Percentiles rank a stretch among this genome's conserved stretches.
These are phyloP conservation scores for Drosophila mojavensis DNA, from an alignment of 1,140 invertebrate species.

Conservation along the genomic window DNA sequence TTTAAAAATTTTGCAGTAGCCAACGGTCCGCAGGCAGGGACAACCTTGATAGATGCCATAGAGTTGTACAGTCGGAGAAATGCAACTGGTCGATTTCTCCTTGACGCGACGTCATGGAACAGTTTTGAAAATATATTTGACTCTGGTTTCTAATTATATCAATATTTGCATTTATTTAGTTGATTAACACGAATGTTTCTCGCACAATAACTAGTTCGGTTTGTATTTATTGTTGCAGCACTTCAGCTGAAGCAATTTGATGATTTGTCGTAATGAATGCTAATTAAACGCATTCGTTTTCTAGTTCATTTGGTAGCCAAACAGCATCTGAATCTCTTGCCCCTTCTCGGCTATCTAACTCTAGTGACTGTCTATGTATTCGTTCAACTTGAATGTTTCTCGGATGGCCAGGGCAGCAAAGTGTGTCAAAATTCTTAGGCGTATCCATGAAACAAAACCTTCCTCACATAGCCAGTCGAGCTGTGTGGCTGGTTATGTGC, in stretches of 20 bases:
- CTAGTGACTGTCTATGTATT: conserved; percentile 37
- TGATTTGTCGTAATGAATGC: conserved; percentile 83
- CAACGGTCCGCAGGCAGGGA: conserved; percentile 18
- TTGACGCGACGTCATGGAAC: conserved; percentile 72
- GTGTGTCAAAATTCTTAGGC: conserved; percentile 77
- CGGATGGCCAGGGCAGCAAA: conserved; percentile 48
- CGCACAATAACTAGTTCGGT: conserved; percentile 64
- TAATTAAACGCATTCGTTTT: conserved; percentile 83
- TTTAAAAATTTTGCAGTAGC: neutral
- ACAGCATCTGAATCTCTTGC: conserved; percentile 5
- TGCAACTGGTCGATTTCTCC: conserved; percentile 42
- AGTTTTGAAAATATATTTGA: conserved; percentile 62
- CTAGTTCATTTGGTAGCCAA: conserved; percentile 74
- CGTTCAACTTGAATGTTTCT: conserved; percentile 26
- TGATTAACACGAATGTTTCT: conserved; percentile 65
- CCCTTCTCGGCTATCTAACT: neutral
- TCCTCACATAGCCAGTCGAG: conserved; percentile 26
- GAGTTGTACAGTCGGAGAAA: conserved; percentile 21
- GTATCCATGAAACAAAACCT: conserved; percentile 59
- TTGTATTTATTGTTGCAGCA: conserved; percentile 69
- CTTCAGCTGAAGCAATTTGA: conserved; percentile 64
- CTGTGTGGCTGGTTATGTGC: conserved; percentile 22
- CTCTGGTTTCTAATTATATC: conserved; percentile 59
- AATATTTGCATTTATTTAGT: conserved; percentile 77
- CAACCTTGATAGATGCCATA: conserved; percentile 22